These are phyloP conservation scores for Paedocypris sp. DNA, from an alignment of 2,113 vertebrate genomes.

Conservation along the genomic window DNA sequence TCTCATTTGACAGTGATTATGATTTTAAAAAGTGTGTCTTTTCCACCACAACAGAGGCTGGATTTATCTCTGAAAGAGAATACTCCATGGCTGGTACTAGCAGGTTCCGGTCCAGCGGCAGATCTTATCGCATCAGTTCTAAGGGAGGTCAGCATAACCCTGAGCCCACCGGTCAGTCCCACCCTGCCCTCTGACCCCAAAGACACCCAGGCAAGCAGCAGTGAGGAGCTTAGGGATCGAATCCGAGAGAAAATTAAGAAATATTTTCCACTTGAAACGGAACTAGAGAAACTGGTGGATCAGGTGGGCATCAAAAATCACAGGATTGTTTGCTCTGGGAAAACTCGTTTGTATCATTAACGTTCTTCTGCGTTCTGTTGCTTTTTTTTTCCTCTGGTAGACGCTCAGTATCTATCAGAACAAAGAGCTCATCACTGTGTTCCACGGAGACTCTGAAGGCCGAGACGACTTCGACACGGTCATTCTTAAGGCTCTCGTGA, in stretches of 20 bases:
- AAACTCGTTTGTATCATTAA: too few species aligned
- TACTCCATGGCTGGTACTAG: conserved; percentile 70
- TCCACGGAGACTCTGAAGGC: conserved; percentile 57
- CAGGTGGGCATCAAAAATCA: conserved; percentile 35
- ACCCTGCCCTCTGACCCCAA: conserved; percentile 4
- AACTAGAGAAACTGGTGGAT: conserved; percentile 49
- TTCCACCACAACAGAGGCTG: conserved; percentile 55
- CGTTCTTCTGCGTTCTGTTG: neutral
- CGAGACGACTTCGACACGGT: conserved; percentile 75
- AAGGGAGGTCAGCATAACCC: conserved; percentile 31
- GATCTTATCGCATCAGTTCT: conserved; percentile 66
- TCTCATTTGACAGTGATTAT: neutral
- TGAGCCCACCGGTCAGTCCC: conserved; percentile 17
- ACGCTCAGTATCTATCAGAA: conserved; percentile 64
- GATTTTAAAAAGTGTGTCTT: neutral
- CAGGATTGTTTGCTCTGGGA: too few species aligned
- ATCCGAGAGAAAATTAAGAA: conserved; percentile 46
- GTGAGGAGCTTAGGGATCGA: conserved; percentile 26
- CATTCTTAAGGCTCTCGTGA: conserved; percentile 69
- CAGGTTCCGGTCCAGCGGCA: conserved; percentile 67
- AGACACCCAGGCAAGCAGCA: conserved; percentile 19
- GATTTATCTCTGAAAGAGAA: conserved; percentile 58
- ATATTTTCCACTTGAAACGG: conserved; percentile 44
- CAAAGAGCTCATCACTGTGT: conserved; percentile 67
- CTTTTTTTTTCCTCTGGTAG: conserved; percentile 39